Conservation (phyloP, 1,140 invertebrate species). For the Cephus cinctus region DNA sequence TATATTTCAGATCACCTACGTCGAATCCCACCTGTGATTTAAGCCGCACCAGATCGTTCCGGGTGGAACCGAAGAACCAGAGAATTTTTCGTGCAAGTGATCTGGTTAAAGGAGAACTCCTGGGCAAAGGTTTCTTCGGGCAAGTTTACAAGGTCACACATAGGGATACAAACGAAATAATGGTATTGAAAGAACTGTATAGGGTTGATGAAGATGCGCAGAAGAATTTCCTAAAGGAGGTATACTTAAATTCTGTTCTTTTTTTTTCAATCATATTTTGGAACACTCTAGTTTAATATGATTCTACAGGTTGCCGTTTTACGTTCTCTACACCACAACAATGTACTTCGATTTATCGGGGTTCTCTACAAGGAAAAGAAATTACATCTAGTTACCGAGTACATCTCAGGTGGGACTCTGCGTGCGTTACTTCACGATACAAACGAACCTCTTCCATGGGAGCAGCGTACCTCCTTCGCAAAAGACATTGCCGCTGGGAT, state of each 20-base stretch:
- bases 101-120: constrained; percentile 82
- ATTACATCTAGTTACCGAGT: constrained; percentile 89
- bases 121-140: constrained; percentile 93
- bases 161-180: constrained; percentile 84
- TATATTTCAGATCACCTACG: constrained; percentile 45
- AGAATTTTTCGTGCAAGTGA: constrained; percentile 88
- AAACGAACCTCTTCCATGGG: constrained; percentile 74
- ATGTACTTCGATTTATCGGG: constrained; percentile 89
- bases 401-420: constrained; percentile 86
- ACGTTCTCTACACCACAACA: constrained; percentile 82
- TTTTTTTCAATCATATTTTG: constrained; percentile 13
- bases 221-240: constrained; percentile 92
- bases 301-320: constrained; percentile 78
- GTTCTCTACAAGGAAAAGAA: constrained; percentile 92
- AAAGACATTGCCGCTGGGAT: constrained; percentile 91
- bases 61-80: constrained; percentile 76
- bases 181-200: constrained; percentile 94
- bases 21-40: constrained; percentile 64
- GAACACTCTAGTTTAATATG: constrained; percentile 4
- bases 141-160: constrained; percentile 90
- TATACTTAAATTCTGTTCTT: constrained; percentile 39
- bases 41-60: constrained; percentile 83
- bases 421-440: constrained; percentile 79
- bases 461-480: constrained; percentile 78
- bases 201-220: constrained; percentile 92